Base-by-base conservation (phyloP, 2,797 vertebrate genomes). In the Denticeps clupeoides region DNA sequence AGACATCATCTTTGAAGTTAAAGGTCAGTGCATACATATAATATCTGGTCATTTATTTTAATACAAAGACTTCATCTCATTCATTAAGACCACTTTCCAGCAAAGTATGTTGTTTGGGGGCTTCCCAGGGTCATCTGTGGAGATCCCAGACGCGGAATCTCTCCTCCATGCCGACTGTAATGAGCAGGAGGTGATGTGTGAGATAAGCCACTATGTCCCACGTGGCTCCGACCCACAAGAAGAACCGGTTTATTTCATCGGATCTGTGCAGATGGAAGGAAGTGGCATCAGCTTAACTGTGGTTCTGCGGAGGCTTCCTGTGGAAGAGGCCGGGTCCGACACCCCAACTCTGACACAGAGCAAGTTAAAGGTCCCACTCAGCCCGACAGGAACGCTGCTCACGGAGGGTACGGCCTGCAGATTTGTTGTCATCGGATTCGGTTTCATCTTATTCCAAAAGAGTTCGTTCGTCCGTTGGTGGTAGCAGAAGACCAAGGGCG, bases 121-220 rank as follows among this genome's bases (percentile, higher is more conserved):
- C n/a, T n/a, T n/a, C n/a, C n/a, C 72, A 92, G 90, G 59, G 12
- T 71, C 68, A 7, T 71, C 59, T 1, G 65, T 80, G 1, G 63
- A 78, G 60, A 79, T 88, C 40, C 84, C 85, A 4, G 71, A 84
- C 0, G 64, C 69, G 0, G 73, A 82, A 1, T 59, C 73, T 49
- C 45, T 93, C 64, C 83, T 92, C 49, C 87, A 87, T 0, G 75
- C 82, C 0, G 83, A 89, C 55, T 90, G 87, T 64, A 78, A 78
- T 0, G 83, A 82, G 4, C 73, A 77, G 69, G 78, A 83, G 49
- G 75, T 89, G 61, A 67, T 55, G 55, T 89, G 89, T 12, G 86
- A 91, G 60, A 72, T 91, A 37, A 84, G 79, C 51, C 71, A 2
- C 3, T 82, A 71, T 47, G 57, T 57, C 48, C 71, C 73, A 24